Evolutionary conservation across 2,888 invertebrate genomes (phyloP).

Genomic region (Pyrrhia umbra): DNA sequence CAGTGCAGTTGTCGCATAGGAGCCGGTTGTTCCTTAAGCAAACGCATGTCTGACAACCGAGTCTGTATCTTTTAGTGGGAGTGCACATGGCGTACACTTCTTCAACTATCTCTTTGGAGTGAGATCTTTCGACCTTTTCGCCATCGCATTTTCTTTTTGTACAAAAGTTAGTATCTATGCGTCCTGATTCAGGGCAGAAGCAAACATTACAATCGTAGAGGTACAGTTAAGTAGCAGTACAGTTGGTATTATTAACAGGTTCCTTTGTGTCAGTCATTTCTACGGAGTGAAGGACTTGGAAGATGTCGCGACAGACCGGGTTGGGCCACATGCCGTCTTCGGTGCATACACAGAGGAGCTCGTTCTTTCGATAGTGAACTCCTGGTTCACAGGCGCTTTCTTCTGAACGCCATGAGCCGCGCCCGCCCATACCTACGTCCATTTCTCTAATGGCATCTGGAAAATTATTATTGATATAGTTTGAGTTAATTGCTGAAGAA

Average conservation of each 20-base stretch:
- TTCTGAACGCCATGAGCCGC: slow-evolving; percentile 77
- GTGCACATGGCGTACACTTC: slow-evolving; percentile 82
- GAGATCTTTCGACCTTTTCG: slow-evolving; percentile 60
- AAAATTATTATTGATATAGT: slow-evolving; percentile 2
- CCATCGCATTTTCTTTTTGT: slow-evolving; percentile 72
- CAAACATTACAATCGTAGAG: slow-evolving; percentile 82
- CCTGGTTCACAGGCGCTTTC: slow-evolving; percentile 73
- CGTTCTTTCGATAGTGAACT: slow-evolving; percentile 73
- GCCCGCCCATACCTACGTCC: slow-evolving; percentile 83
- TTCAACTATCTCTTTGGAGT: slow-evolving; percentile 37
- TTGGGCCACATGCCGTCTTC: slow-evolving; percentile 84
- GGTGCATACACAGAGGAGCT: slow-evolving; percentile 77
- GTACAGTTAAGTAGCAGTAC: slow-evolving; percentile 74
- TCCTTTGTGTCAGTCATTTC: slow-evolving; percentile 60
- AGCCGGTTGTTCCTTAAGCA: slow-evolving; percentile 87
- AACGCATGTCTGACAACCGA: slow-evolving; percentile 88
- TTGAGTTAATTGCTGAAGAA: not conserved
- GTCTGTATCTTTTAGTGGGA: slow-evolving; percentile 77
- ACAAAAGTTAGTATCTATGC: slow-evolving; percentile 71
- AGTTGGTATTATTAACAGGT: slow-evolving; percentile 62
- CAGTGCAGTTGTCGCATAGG: slow-evolving; percentile 80
- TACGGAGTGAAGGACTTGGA: slow-evolving; percentile 76
- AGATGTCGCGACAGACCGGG: slow-evolving; percentile 79
- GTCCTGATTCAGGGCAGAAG: slow-evolving; percentile 72
- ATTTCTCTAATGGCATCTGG: slow-evolving; percentile 79